Evolutionary conservation across 2,888 invertebrate genomes (phyloP), one percentile per base, ranked within the genome.

Genomic region (Lacanobia oleracea): DNA sequence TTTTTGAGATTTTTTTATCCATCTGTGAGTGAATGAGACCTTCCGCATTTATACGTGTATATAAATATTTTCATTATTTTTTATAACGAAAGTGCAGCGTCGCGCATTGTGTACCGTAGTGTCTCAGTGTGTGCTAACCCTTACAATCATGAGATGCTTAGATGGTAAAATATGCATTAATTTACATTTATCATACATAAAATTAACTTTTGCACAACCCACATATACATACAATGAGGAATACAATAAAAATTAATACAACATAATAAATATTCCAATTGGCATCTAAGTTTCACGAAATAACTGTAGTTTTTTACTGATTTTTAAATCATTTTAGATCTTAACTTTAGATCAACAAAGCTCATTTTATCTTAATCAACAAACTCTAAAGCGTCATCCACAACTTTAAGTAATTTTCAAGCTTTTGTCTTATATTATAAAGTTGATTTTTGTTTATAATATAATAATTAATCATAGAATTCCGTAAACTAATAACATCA

Each of bases 211-310:
- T 57, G 16, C 43, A 65, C 62, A 74, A 64, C 73, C 67, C 23
- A 65, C 60, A 48, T 54, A 60, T 6, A 23, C 62, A 67, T 57
- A 65, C 64, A 62, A 71, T 71, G 12, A 61, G 12, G 43, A 61
- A 67, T 50, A 79, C 67, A 71, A 79, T 75, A 79, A 67, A 72
- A 66, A 66, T 2, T 43, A 56, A 68, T 72, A 67, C 18, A 67
- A 61, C 23, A 43, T 27, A 27, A 67, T 68, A 72, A 68, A 72
- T 76, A 79, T 76, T 68, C 33, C 48, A 66, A 63, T 63, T 23
- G 12, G 40, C 59, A 68, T 48, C 45, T 14, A 59, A 68, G 14
- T 70, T 70, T 70, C 27, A 45, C 62, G 45, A 48, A 51, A n/a
- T 64, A 59, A 27, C 62, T 62, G 37, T 40, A 63, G 50, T 59